Base-by-base conservation (phyloP, 2,888 invertebrate species). In the Allophyes oxyacanthae region DNA sequence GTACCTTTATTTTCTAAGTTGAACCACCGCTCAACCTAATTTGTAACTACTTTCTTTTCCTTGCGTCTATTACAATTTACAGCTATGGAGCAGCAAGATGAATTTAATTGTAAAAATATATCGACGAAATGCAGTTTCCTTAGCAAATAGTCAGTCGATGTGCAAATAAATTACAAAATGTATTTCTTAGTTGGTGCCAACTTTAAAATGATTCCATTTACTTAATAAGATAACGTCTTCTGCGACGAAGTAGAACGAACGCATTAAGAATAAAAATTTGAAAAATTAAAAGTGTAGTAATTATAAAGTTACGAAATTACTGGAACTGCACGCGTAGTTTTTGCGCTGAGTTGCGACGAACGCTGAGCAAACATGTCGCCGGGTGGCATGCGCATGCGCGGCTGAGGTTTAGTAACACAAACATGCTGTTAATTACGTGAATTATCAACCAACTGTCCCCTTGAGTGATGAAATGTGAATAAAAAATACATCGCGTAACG, bases 401-500 rank as follows among this genome's bases (percentile, higher is more conserved):
- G 75, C 79, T 58, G 69, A 64, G 78, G 75, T 78, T 80, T 77
- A 81, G 76, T 79, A 82, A 80, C 78, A 79, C 83, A 85, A 82
- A 81, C 83, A 86, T 78, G 84, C 80, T 75, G 82, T 82, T 90
- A 91, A 91, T 92, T 91, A 83, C 85, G 62, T 72, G 79, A 86
- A 89, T 90, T 87, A 88, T 82, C 83, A 83, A 79, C 83, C 82
- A 82, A 86, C 87, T 84, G 88, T 86, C 84, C 79, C 78, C 79
- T 66, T 68, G 72, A 79, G 82, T 88, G 86, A 88, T 86, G 88
- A 91, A 91, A 90, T 89, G 88, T 82, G 67, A 66, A 79, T 77
- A 90, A 89, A 89, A 91, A 91, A 77, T 50, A 80, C 79, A 79
- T 89, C 86, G 81, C 83, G 77, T 85, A 88, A 90, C 80, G 71